A percentile compares a stretch with the other conserved stretches of the same genome.
Conservation (phyloP, 2,113 vertebrate genomes). For the Microcebus griseorufus region DNA sequence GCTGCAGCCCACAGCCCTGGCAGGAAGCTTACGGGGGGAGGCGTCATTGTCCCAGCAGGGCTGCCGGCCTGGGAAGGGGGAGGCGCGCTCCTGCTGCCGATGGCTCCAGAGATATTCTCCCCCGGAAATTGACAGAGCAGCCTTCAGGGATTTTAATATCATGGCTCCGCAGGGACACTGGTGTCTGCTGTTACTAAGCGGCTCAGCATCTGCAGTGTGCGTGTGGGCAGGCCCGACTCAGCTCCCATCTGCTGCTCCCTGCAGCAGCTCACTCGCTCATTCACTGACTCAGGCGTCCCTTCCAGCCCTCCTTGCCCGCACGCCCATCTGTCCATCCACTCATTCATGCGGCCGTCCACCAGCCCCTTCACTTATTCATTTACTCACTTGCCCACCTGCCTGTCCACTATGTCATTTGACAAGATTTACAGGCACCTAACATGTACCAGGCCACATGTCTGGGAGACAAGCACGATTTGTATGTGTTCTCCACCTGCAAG, state of each 20-base stretch:
- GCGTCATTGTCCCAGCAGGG: not conserved
- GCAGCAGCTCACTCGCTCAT: not conserved
- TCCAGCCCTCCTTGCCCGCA: not conserved
- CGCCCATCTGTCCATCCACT: not conserved
- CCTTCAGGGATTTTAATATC: not conserved
- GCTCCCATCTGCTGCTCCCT: constrained; percentile 44
- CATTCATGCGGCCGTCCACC: not conserved
- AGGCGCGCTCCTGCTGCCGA: not conserved
- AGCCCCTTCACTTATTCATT: no score
- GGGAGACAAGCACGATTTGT: not conserved
- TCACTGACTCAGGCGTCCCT: constrained; percentile 26
- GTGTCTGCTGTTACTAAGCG: not conserved
- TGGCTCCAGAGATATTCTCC: constrained; percentile 19
- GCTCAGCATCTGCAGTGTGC: not conserved
- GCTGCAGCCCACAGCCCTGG: no score
- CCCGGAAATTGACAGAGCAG: not conserved
- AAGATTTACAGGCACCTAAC: not conserved
- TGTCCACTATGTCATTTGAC: not conserved
- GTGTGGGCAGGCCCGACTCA: constrained; percentile 49
- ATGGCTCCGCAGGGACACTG: not conserved
- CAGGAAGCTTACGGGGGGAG: not conserved
- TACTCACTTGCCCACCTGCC: not conserved
- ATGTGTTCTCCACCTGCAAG: not conserved
- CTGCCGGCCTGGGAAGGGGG: not conserved
- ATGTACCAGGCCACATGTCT: not conserved